Base-by-base conservation (phyloP, 2,113 vertebrate species). In the Chitala chitala region DNA sequence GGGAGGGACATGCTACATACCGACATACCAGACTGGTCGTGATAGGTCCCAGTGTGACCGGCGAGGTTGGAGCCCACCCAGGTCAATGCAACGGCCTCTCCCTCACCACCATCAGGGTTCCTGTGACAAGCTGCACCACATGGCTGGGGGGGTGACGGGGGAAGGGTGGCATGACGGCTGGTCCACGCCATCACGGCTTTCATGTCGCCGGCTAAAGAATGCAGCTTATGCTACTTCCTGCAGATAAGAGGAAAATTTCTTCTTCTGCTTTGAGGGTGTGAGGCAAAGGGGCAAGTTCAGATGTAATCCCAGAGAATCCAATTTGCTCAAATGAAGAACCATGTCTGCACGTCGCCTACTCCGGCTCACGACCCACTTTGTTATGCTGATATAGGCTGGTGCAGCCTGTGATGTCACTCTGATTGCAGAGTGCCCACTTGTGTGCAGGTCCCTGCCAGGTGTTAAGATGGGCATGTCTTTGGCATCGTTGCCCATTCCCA, bases 221-320 rank as follows among this genome's bases (percentile, higher is more conserved):
- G 79, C 84, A 88, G 85, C 86, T 82, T 85, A 87, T 82, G 87
- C 87, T 87, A 89, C 87, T 91, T 91, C 90, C 90, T 90, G 87
- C 77, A 84, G 89, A 91, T 91, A 90, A 91, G 86, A 83, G 82
- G 78, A 80, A 69, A 53, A 69, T 86, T 77, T 80, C 77, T 86
- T 77, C 74, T 86, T 81, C 83, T 83, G 78, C 81, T 78, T 72
- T 77, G 70, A 50, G 66, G 56, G 53, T 76, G 78, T 69, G 48
- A 36, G 13, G 26, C 26, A 63, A 54, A 15, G 50, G 31, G 42
- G 33, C 50, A 58, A n/a, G 5, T 3, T n/a, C 29, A 55, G 53
- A 65, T 71, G 48, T 50, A 54, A 75, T 44, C 50, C 59, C 26
- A n/a, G 4, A 31, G 58, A 33, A 64, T 46, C 17, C 58, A 69